Evolutionary conservation across 2,797 vertebrate genomes (phyloP).

Genomic region (Chelon auratus): DNA sequence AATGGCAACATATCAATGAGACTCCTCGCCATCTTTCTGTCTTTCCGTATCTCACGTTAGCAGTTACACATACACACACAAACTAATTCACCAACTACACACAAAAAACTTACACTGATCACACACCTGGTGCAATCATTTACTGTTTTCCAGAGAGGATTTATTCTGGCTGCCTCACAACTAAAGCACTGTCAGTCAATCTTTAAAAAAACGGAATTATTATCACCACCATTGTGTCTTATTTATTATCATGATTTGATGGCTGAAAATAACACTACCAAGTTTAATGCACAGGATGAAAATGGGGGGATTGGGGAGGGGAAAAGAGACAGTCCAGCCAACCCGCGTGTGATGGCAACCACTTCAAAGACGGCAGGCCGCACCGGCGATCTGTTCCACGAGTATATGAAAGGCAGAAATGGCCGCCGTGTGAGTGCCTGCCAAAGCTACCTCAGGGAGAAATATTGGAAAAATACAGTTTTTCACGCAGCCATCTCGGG

Average conservation of each 20-base stretch:
- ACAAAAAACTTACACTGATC: conserved; percentile 29
- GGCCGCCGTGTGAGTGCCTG: conserved; percentile 82
- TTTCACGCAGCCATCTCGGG: conserved; percentile 81
- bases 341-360: conserved; percentile 84
- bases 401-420: conserved; percentile 86
- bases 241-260: conserved; percentile 68
- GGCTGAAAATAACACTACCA: conserved; percentile 62
- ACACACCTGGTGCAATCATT: conserved; percentile 62
- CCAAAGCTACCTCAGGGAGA: conserved; percentile 87
- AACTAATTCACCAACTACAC: conserved; percentile 20
- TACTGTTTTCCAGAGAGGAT: conserved; percentile 48
- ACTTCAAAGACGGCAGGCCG: conserved; percentile 83
- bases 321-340: conserved; percentile 73
- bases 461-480: conserved; percentile 85
- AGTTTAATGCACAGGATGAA: conserved; percentile 75
- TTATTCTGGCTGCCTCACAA: conserved; percentile 65
- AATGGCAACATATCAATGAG: conserved; percentile 80
- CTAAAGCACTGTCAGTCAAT: conserved; percentile 52
- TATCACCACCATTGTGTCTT: conserved; percentile 71
- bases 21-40: conserved; percentile 49
- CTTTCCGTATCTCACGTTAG: conserved; percentile 49
- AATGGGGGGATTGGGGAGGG: conserved; percentile 50
- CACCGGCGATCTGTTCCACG: conserved; percentile 82
- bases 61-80: conserved; percentile 33
- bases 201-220: conserved; percentile 68